A percentile compares a stretch with the other conserved stretches of the same genome.
phyloP scores from a whole-genome alignment of 1,140 invertebrate genomes.

The Bombus superbus region DNA sequence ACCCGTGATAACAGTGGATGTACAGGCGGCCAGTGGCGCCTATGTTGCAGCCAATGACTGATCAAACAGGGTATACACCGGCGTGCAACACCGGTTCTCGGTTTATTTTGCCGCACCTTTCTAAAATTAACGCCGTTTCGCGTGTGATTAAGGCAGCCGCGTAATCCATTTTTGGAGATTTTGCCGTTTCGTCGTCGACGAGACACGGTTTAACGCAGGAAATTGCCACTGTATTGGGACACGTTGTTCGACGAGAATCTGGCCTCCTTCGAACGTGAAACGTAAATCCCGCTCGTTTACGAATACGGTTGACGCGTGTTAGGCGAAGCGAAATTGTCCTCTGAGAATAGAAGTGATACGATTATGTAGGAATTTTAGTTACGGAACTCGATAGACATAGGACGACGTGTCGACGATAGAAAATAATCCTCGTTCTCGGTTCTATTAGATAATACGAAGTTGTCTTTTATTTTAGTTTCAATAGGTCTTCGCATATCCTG shows the following conservation, averaged over 20 bases:
- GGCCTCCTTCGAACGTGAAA: neutral
- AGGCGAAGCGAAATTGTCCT: too few relatives aligned
- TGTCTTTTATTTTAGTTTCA: too few relatives aligned
- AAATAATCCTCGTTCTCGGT: too few relatives aligned
- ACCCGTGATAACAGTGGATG: slow-evolving; percentile 55
- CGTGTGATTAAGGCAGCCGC: neutral
- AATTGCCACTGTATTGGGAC: neutral
- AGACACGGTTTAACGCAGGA: neutral
- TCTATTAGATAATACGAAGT: too few relatives aligned
- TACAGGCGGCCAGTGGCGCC: slow-evolving; percentile 49
- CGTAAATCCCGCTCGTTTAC: neutral
- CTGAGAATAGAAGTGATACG: too few relatives aligned
- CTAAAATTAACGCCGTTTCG: slow-evolving; percentile 40
- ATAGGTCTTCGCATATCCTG: too few relatives aligned
- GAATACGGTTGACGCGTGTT: neutral
- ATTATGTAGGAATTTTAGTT: too few relatives aligned
- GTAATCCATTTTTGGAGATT: neutral
- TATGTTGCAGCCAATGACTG: slow-evolving; percentile 36
- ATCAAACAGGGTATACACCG: slow-evolving; percentile 39
- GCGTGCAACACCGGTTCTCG: slow-evolving; percentile 24
- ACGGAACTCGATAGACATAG: too few relatives aligned
- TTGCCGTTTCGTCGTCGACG: neutral
- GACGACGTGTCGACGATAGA: too few relatives aligned
- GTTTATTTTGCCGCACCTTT: slow-evolving; percentile 29
- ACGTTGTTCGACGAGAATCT: neutral